Percentiles rank a stretch among this genome's conserved stretches.
Evolutionary conservation across 2,113 vertebrate genomes (phyloP).

Genomic region (Cyanistes caeruleus): DNA sequence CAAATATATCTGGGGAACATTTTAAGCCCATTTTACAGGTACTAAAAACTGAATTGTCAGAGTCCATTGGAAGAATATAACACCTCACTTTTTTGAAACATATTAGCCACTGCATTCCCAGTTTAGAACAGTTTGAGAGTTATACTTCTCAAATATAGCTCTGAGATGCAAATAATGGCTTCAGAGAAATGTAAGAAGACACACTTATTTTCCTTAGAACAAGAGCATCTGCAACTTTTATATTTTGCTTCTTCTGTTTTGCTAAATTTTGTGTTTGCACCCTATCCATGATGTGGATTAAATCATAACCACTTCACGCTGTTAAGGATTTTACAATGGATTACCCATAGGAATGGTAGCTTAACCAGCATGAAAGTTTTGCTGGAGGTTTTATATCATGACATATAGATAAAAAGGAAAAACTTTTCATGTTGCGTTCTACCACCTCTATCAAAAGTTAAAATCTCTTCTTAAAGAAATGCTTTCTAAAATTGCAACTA

Average conservation of each 20-base stretch:
- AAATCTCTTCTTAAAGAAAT: not conserved
- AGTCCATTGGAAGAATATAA: not conserved
- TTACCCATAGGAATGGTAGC: not conserved
- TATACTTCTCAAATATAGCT: not conserved
- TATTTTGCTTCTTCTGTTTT: not conserved
- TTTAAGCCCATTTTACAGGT: not conserved
- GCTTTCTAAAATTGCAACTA: not conserved
- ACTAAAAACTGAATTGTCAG: not conserved
- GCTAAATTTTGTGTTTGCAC: not conserved
- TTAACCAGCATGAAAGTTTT: not conserved
- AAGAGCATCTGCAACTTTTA: not conserved
- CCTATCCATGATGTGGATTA: not conserved
- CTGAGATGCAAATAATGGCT: not conserved
- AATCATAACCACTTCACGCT: not conserved
- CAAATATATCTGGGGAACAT: conserved; percentile 10
- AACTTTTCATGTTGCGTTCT: not conserved
- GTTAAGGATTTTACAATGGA: not conserved
- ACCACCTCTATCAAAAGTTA: not conserved
- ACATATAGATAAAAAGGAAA: not conserved
- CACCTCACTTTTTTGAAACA: not conserved
- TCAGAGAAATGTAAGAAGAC: not conserved
- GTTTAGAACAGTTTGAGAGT: not conserved
- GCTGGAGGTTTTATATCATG: not conserved
- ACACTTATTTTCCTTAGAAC: not conserved
- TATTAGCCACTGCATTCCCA: not conserved